Evolutionary conservation across 2,113 vertebrate genomes (phyloP).

Genomic region (Anolis sagrei): DNA sequence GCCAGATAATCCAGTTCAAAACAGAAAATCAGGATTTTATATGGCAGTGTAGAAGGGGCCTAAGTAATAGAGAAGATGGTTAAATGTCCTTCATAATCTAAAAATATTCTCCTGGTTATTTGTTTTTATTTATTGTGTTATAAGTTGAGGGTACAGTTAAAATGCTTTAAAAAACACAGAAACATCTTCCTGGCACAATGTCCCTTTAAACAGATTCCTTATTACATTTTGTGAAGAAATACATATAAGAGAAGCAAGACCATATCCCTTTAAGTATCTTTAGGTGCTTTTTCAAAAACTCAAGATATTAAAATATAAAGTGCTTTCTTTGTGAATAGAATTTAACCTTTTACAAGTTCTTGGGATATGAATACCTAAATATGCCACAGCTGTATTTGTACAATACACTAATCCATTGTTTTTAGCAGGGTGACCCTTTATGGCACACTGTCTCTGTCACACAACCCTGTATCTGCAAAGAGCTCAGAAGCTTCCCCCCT

Average conservation of each 20-base stretch:
- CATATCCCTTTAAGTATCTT: background rate
- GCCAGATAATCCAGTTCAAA: no score
- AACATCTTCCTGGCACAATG: background rate
- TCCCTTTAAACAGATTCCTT: background rate
- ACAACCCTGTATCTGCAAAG: background rate
- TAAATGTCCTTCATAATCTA: background rate
- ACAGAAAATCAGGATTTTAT: no score
- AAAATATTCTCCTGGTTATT: no score
- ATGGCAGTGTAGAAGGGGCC: no score
- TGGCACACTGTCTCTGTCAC: background rate
- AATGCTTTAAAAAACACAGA: no score
- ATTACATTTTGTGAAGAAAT: background rate
- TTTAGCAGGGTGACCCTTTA: background rate
- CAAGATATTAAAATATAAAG: background rate
- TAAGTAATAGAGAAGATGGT: background rate
- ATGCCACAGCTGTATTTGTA: no score
- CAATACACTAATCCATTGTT: background rate
- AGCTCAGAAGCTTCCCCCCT: background rate
- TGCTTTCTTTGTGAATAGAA: background rate
- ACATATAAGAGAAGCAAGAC: background rate
- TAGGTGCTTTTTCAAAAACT: background rate
- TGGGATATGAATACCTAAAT: background rate
- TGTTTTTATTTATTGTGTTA: no score
- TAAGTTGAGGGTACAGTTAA: no score
- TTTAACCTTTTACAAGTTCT: background rate